Evolutionary conservation across 2,888 invertebrate genomes (phyloP), one percentile per base, ranked within the genome.

Genomic region (Arenicola marina): DNA sequence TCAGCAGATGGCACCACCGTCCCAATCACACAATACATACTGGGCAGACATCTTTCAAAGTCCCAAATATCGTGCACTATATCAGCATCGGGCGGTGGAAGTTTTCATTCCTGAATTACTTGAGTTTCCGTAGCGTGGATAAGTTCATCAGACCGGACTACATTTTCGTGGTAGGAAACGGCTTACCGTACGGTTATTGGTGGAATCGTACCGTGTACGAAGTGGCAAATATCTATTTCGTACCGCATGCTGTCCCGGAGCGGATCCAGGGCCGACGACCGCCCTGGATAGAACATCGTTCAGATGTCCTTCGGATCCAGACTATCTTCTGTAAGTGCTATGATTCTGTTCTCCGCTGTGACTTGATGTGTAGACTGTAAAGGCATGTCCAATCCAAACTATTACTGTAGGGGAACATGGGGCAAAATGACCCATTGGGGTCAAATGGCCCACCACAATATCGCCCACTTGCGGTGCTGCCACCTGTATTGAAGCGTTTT

Each of bases 51-150:
- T 38, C 11, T 38, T 15, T 38, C 11, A n/a, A n/a, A 38, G 48
- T 48, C 26, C 48, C 48, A 11, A 48, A 48, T 24, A 48, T 48
- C 7, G 48, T 48, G 15, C 48, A 48, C 26, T 48, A 21, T 24
- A 48, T 48, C 26, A 18, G 15, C 15, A 18, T 48, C 26, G 48
- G 48, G 7, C 15, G 26, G 24, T 11, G 15, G 15, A 48, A 11
- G 15, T 48, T 48, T 24, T 48, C 48, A 18, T 48, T 48, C 48
- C 48, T 48, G 48, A 48, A 48, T 24, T 48, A 48, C 48, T 7
- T 48, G n/a, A 48, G 48, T 24, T 11, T 48, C n/a, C 48, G 15
- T 18, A 48, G 48, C 24, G 48, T 48, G 26, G 7, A 24, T 48
- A 7, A 7, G n/a, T 48, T 48, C 26, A 48, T 48, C 48, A 48